Evolutionary conservation across 2,113 vertebrate genomes (phyloP).

Genomic region (Sprattus sprattus): DNA sequence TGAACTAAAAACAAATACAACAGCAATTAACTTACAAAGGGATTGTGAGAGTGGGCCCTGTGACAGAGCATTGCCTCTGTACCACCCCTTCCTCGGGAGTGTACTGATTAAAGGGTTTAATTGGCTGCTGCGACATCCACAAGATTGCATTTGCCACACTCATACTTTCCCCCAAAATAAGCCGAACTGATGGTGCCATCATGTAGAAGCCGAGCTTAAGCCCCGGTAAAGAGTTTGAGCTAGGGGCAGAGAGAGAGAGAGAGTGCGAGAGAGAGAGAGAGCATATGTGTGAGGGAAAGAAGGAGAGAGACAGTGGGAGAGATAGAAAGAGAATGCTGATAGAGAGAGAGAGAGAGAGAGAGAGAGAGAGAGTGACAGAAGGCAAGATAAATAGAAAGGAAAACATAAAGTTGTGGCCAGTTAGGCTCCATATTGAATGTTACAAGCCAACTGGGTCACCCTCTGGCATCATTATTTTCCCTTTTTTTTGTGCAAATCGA

Average conservation of each 20-base stretch:
- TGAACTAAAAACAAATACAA: not conserved
- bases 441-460: not conserved
- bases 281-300: not conserved
- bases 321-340: not conserved
- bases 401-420: not conserved
- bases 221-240: not conserved
- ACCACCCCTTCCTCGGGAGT: not conserved
- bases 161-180: not conserved
- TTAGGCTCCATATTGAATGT: not conserved
- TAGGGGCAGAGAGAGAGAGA: not conserved
- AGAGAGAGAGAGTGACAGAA: not conserved
- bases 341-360: not conserved
- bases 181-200: not conserved
- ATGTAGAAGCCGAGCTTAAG: not conserved
- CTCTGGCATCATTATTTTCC: not conserved
- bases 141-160: constrained; percentile 25
- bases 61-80: not conserved
- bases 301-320: not conserved
- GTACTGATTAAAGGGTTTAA: constrained; percentile 30
- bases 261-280: not conserved
- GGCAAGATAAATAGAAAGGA: not conserved
- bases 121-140: constrained; percentile 1
- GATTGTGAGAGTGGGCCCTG: constrained; percentile 9
- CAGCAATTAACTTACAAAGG: constrained; percentile 27
- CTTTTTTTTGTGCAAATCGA: not conserved